A percentile compares a stretch with the other conserved stretches of the same genome.
Conservation (phyloP, 2,888 invertebrate species). For the Flexamia atlantica region DNA sequence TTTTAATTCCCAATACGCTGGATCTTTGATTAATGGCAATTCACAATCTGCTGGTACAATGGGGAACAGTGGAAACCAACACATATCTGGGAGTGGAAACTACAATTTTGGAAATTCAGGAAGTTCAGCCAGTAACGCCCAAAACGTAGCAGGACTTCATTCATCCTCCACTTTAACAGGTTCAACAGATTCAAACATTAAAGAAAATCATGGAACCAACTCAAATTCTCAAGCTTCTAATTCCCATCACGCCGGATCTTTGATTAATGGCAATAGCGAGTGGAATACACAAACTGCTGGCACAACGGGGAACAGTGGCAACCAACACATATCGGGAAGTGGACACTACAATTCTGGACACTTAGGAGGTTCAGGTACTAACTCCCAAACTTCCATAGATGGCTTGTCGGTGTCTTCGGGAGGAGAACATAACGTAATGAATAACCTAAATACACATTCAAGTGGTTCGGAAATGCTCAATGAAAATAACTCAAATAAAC, state of each 20-base stretch:
- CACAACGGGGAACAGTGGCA: neutral
- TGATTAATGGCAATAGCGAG: neutral
- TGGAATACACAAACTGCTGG: neutral
- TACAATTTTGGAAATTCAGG: neutral
- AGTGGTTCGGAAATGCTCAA: neutral
- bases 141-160: neutral
- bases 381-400: neutral
- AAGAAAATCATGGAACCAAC: neutral
- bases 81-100: neutral
- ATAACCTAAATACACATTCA: neutral
- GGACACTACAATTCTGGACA: neutral
- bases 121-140: neutral
- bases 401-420: neutral
- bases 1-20: neutral
- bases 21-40: neutral
- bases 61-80: neutral
- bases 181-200: neutral
- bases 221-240: neutral
- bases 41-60: neutral
- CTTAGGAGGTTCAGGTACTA: neutral
- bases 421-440: neutral
- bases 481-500: neutral
- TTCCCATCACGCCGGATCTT: neutral
- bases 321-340: neutral
- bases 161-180: constrained; percentile 1